These are phyloP conservation scores for Labroides dimidiatus DNA, from an alignment of 2,797 vertebrate species.

Conservation along the genomic window DNA sequence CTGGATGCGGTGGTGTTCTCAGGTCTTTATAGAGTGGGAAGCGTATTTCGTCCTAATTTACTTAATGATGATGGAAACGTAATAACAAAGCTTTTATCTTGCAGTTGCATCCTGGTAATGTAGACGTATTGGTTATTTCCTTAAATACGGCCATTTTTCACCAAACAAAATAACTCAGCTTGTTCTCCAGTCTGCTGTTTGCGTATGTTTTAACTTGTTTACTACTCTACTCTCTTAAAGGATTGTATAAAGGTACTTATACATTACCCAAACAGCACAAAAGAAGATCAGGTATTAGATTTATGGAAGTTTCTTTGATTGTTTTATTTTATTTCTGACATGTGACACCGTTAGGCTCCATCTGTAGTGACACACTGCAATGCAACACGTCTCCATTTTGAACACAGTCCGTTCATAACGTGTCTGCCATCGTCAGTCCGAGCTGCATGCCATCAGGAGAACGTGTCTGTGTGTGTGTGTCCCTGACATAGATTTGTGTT, in stretches of 20 bases:
- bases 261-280: constrained; percentile 89
- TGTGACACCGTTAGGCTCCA: constrained; percentile 72
- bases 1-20: not conserved
- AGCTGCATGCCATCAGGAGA: constrained; percentile 80
- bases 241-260: constrained; percentile 87
- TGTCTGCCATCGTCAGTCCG: constrained; percentile 67
- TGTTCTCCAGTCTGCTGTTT: constrained; percentile 47
- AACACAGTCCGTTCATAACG: constrained; percentile 68
- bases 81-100: constrained; percentile 11
- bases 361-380: constrained; percentile 79
- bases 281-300: constrained; percentile 88
- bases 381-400: constrained; percentile 77
- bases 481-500: constrained; percentile 82
- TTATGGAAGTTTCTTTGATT: constrained; percentile 51
- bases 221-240: constrained; percentile 87
- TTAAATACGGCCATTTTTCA: constrained; percentile 15
- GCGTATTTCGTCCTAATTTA: constrained; percentile 14
- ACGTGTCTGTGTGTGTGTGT: constrained; percentile 54
- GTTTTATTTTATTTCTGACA: constrained; percentile 31
- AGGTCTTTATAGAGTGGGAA: constrained; percentile 12
- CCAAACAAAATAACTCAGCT: constrained; percentile 16
- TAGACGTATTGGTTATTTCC: constrained; percentile 3
- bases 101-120: constrained; percentile 8
- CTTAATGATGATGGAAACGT: not conserved
- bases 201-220: constrained; percentile 79